Evolutionary conservation across 2,888 invertebrate genomes (phyloP), one percentile per base, ranked within the genome.

Genomic region (Phortica magna): DNA sequence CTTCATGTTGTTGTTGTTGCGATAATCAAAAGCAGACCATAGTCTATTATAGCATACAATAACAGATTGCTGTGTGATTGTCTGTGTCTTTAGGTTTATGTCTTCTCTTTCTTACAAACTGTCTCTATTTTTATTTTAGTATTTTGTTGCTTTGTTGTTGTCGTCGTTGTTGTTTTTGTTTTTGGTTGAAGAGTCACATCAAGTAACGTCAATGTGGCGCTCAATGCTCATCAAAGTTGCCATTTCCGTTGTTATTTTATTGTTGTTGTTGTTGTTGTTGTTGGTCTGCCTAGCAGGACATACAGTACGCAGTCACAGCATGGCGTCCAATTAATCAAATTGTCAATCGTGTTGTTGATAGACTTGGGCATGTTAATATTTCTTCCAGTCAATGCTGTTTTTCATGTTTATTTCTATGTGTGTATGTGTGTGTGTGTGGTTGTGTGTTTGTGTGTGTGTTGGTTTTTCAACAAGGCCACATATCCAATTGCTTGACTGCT

Each of bases 301-400:
- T 12, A 7, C 42, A 1, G 48, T 19, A 65, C 14, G 71, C 72
- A 12, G 14, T 53, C 77, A 59, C 79, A 80, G 74, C 80, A 76
- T 78, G 80, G 59, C 71, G 77, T 80, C 78, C 83, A 82, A 84
- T 84, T 84, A 84, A 84, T 84, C 82, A 84, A 83, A 79, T 79
- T 79, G 83, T 79, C 80, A 81, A 81, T 81, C 78, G 78, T 77
- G 75, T 73, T 79, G 71, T 74, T 77, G 78, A 81, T 80, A 78
- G 75, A 78, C 79, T 76, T 42, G 67, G 59, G 53, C 73, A 67
- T 67, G 74, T 67, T 74, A 65, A 74, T 74, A 74, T 74, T 74
- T 67, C 65, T 67, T 68, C 17, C 43, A 17, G 17, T 43, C 42
- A 39, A 41, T 19, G 43, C 17, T 68, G 68, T 55, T 55, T 70